phyloP scores from a whole-genome alignment of 2,797 vertebrate species.

The Liparis tanakae region DNA sequence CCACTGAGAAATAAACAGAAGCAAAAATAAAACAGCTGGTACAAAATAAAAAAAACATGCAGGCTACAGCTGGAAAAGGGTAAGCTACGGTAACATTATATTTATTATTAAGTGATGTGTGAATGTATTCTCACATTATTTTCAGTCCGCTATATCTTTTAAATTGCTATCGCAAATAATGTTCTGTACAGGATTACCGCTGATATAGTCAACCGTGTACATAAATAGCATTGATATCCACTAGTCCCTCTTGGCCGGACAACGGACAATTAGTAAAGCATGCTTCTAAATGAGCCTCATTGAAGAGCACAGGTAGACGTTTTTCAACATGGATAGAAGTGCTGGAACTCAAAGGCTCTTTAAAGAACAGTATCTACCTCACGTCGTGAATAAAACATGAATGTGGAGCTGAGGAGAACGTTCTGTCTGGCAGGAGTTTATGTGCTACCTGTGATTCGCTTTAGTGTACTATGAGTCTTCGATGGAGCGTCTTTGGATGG shows the following conservation, averaged over 20 bases:
- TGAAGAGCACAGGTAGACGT: not conserved
- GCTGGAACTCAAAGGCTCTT: not conserved
- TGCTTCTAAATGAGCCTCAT: not conserved
- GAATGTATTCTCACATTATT: not conserved
- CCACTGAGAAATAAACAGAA: not conserved
- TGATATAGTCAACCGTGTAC: not conserved
- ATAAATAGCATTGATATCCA: not conserved
- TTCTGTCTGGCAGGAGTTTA: constrained; percentile 26
- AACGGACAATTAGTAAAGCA: not conserved
- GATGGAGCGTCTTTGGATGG: constrained; percentile 25
- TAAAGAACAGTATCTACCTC: constrained; percentile 5
- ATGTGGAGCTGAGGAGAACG: constrained; percentile 1
- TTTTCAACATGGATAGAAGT: constrained; percentile 1
- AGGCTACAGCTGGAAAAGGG: not conserved
- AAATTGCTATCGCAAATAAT: not conserved
- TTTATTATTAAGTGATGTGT: not conserved
- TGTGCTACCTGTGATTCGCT: constrained; percentile 42
- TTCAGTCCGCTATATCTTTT: not conserved
- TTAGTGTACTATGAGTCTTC: constrained; percentile 24
- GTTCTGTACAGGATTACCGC: not conserved
- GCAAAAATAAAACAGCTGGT: not conserved
- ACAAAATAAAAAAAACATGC: not conserved
- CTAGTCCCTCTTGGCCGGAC: not conserved
- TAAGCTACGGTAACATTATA: not conserved
- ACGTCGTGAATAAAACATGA: not conserved